These are phyloP conservation scores for Pherbina coryleti DNA, from an alignment of 2,888 invertebrate genomes.

Conservation along the genomic window DNA sequence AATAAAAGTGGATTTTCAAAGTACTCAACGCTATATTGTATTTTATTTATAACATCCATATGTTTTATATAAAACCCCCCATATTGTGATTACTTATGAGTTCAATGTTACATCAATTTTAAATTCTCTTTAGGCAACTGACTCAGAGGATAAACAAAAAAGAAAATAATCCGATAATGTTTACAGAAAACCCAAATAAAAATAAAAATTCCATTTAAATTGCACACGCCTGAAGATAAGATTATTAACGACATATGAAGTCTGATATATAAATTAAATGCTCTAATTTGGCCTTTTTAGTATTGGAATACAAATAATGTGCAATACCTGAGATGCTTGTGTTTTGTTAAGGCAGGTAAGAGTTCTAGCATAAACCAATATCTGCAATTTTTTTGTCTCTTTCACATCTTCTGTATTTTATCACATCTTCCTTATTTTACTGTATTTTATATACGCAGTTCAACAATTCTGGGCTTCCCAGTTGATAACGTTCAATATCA, in stretches of 20 bases:
- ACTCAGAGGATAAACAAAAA: neutral
- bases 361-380: too few species aligned
- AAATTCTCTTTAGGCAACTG: neutral
- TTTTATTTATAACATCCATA: too few species aligned
- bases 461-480: neutral
- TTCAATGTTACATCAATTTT: too few species aligned
- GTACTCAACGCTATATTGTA: too few species aligned
- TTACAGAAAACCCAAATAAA: neutral
- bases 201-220: conserved; percentile 3
- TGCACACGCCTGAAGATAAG: neutral
- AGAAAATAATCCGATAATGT: neutral
- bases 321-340: neutral
- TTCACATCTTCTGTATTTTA: neutral
- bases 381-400: neutral
- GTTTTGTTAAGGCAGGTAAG: neutral
- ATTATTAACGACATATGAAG: neutral
- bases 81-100: too few species aligned
- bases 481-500: neutral
- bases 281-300: neutral
- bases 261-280: neutral
- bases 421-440: too few species aligned
- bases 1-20: too few species aligned
- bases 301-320: neutral
- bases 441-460: neutral
- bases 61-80: too few species aligned